Evolutionary conservation across 2,113 vertebrate species (phyloP).

Genomic region (Gasterosteus nipponicus): DNA sequence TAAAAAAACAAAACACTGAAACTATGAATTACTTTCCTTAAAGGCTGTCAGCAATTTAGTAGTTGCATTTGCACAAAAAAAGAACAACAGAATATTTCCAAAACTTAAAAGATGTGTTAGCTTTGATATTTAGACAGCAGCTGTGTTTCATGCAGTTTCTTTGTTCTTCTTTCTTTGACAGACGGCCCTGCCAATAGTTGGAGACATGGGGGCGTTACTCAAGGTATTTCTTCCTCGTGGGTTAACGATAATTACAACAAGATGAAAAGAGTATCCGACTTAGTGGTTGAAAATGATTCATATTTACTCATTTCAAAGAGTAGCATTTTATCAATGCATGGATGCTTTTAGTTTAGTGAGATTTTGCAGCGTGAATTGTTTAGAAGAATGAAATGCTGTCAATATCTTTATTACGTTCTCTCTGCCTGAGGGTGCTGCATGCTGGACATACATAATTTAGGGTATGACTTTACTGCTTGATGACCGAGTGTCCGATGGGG

Average conservation of each 20-base stretch:
- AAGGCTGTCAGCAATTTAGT: conserved; percentile 23
- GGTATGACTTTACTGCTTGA: neutral
- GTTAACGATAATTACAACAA: conserved; percentile 20
- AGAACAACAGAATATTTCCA: conserved; percentile 10
- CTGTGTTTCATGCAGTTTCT: conserved; percentile 4
- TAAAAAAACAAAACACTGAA: conserved; percentile 21
- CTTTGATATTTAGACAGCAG: conserved; percentile 17
- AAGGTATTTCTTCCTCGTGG: conserved; percentile 85
- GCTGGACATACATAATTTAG: neutral
- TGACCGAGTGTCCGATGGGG: neutral
- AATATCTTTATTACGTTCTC: neutral
- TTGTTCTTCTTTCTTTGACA: conserved; percentile 64
- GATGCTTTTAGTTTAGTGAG: neutral
- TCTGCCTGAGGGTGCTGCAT: neutral
- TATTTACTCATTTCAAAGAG: conserved; percentile 22
- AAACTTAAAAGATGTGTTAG: conserved; percentile 7
- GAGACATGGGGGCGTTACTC: conserved; percentile 89
- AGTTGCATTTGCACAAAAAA: conserved; percentile 26
- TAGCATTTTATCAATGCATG: neutral
- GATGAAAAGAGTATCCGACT: neutral
- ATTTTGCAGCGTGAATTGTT: neutral
- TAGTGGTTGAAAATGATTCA: conserved; percentile 17
- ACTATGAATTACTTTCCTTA: conserved; percentile 29
- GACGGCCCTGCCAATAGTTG: conserved; percentile 94
- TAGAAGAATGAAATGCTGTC: neutral